Percentiles rank a stretch among this genome's conserved stretches.
phyloP scores from a whole-genome alignment of 2,888 invertebrate species.

The Drosophila macrospina region DNA sequence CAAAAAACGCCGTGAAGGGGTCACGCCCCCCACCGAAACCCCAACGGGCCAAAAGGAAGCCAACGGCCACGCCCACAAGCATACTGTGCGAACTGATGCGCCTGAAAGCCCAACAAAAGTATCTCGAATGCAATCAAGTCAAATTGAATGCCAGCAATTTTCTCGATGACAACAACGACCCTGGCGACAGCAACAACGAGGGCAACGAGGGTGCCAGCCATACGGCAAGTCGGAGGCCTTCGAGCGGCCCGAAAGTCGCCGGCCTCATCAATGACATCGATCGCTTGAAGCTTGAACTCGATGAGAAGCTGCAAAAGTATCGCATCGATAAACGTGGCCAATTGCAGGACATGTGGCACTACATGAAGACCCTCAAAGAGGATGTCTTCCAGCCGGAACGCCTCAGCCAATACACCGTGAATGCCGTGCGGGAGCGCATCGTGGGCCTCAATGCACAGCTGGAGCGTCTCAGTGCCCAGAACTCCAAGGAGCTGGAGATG shows the following conservation, averaged over 20 bases:
- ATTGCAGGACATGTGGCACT: constrained; percentile 82
- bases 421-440: constrained; percentile 80
- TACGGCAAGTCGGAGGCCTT: constrained; percentile 29
- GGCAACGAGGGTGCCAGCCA: not conserved
- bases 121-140: constrained; percentile 84
- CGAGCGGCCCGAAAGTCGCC: constrained; percentile 38
- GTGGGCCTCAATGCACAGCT: constrained; percentile 77
- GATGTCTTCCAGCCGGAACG: constrained; percentile 76
- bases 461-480: constrained; percentile 72
- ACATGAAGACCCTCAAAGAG: constrained; percentile 76
- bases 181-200: constrained; percentile 19
- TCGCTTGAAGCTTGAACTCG: constrained; percentile 70
- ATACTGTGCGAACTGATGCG: constrained; percentile 84
- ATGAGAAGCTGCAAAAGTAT: constrained; percentile 66
- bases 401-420: constrained; percentile 72
- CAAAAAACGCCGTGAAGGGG: not conserved
- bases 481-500: constrained; percentile 64
- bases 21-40: constrained; percentile 52
- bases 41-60: constrained; percentile 25
- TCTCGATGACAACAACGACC: constrained; percentile 39
- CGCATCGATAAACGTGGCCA: constrained; percentile 65
- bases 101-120: constrained; percentile 85
- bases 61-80: constrained; percentile 69
- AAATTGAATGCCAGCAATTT: constrained; percentile 82
- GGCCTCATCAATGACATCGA: constrained; percentile 80